A percentile compares a stretch with the other conserved stretches of the same genome.
Conservation (phyloP, 2,888 invertebrate genomes). For the Stenolophus ochropezus region DNA sequence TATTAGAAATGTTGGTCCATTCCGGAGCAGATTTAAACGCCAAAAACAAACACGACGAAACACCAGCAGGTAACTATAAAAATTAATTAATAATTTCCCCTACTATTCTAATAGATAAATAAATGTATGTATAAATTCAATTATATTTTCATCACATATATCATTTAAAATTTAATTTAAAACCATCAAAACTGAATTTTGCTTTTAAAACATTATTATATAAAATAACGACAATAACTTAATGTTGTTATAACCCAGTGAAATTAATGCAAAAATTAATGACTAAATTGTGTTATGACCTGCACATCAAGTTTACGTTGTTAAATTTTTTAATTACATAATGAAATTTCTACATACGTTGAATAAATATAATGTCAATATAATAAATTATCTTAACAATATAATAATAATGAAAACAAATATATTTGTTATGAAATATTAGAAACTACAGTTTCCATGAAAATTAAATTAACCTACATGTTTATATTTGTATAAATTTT, state of each 20-base stretch:
- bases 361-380: background rate
- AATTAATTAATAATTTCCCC: background rate
- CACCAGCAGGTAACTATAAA: constrained; percentile 86
- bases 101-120: too few species aligned
- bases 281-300: background rate
- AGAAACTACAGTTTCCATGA: constrained; percentile 27
- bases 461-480: constrained; percentile 6
- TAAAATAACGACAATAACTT: too few species aligned
- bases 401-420: background rate
- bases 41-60: constrained; percentile 96
- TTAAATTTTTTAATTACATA: background rate
- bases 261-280: background rate
- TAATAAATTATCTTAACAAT: background rate
- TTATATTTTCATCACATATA: too few species aligned
- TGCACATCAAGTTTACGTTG: background rate
- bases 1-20: constrained; percentile 95
- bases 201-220: too few species aligned
- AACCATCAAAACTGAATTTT: too few species aligned
- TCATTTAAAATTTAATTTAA: too few species aligned
- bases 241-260: background rate
- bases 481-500: background rate
- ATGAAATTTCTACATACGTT: background rate
- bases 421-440: constrained; percentile 1
- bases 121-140: too few species aligned
- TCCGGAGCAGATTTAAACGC: constrained; percentile 98